A percentile compares a stretch with the other conserved stretches of the same genome.
These are phyloP conservation scores for Dendrocopos noguchii DNA, from an alignment of 2,113 vertebrate species.

Conservation along the genomic window DNA sequence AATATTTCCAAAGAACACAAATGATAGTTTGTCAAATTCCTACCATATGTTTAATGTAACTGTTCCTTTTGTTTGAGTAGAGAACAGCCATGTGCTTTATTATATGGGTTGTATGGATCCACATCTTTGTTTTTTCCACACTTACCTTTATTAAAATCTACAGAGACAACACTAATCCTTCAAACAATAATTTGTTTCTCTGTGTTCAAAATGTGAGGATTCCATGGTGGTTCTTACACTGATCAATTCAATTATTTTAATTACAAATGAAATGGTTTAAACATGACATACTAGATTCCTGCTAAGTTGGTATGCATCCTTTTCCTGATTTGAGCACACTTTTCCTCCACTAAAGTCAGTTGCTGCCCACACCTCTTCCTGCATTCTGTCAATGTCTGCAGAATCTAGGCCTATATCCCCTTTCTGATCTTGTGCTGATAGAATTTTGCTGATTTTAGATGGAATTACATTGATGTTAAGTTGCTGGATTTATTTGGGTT, in stretches of 20 bases:
- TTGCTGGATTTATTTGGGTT: not conserved
- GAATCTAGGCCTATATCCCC: slow-evolving; percentile 34
- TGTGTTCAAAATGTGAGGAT: slow-evolving; percentile 61
- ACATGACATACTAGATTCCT: slow-evolving; percentile 57
- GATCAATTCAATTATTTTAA: slow-evolving; percentile 76
- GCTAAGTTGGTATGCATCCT: slow-evolving; percentile 34
- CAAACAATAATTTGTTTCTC: slow-evolving; percentile 75
- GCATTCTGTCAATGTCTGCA: slow-evolving; percentile 27
- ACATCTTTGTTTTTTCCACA: slow-evolving; percentile 64
- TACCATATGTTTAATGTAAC: slow-evolving; percentile 64
- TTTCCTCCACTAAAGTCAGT: slow-evolving; percentile 15
- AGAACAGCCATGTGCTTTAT: slow-evolving; percentile 32
- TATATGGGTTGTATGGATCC: slow-evolving; percentile 54
- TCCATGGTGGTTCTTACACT: slow-evolving; percentile 60
- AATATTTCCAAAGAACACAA: slow-evolving; percentile 48
- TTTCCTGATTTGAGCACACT: slow-evolving; percentile 9
- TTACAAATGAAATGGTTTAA: slow-evolving; percentile 74
- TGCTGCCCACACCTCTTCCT: slow-evolving; percentile 35
- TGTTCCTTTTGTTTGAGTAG: slow-evolving; percentile 56
- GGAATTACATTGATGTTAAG: slow-evolving; percentile 33
- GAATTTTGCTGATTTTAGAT: slow-evolving; percentile 51
- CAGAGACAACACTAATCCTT: slow-evolving; percentile 68
- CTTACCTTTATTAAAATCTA: slow-evolving; percentile 80
- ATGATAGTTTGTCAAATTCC: slow-evolving; percentile 49
- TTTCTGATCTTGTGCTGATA: slow-evolving; percentile 48